phyloP scores from a whole-genome alignment of 2,888 invertebrate species.

The Anticlea derivata region DNA sequence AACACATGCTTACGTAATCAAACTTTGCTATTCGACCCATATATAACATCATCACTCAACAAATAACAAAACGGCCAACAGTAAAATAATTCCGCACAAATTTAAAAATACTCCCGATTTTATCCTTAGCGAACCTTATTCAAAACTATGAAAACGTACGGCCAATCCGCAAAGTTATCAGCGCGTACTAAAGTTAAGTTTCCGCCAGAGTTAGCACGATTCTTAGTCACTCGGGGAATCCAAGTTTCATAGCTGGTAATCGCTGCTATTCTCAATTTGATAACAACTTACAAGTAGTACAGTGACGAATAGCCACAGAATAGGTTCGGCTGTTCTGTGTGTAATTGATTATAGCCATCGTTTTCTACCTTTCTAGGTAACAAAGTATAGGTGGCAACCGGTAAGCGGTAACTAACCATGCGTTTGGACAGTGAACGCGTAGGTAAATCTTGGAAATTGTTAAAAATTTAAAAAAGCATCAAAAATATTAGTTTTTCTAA shows the following conservation, averaged over 20 bases:
- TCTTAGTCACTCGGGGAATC: conserved; percentile 3
- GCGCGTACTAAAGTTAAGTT: conserved; percentile 18
- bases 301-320: too few species aligned
- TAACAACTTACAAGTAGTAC: background rate
- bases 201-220: conserved; percentile 11
- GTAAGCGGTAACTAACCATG: too few species aligned
- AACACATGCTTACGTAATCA: background rate
- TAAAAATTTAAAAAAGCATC: too few species aligned
- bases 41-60: background rate
- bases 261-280: background rate
- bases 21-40: background rate
- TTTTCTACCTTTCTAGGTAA: too few species aligned
- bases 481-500: conserved; percentile 22
- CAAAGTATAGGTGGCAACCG: too few species aligned
- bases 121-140: too few species aligned
- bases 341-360: too few species aligned
- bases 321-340: too few species aligned
- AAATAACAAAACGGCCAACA: background rate
- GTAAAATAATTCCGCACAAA: background rate
- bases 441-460: too few species aligned
- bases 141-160: conserved; percentile 1
- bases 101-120: background rate
- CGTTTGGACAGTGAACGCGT: too few species aligned
- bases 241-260: conserved; percentile 1
- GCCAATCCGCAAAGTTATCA: conserved; percentile 10